Conservation (phyloP, 1,140 invertebrate species). For the Zaprionus capensis region DNA sequence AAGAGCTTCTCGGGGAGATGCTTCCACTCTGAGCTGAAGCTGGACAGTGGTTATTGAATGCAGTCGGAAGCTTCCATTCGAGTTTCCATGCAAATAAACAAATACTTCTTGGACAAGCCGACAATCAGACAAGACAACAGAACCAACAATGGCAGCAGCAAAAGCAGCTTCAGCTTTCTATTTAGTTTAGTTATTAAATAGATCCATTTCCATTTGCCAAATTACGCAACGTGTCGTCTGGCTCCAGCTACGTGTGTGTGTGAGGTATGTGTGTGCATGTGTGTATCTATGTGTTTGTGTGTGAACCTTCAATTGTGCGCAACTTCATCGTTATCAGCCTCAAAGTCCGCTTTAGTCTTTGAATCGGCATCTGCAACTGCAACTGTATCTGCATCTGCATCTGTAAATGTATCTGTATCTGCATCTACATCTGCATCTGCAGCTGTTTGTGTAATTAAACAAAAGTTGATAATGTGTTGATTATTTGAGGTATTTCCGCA, state of each 20-base stretch:
- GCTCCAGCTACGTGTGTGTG: background rate
- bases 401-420: slow-evolving; percentile 7
- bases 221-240: slow-evolving; percentile 39
- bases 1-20: slow-evolving; percentile 2
- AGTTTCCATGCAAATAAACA: slow-evolving; percentile 59
- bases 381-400: background rate
- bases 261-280: background rate
- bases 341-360: background rate
- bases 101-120: slow-evolving; percentile 45
- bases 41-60: slow-evolving; percentile 68
- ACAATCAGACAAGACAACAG: slow-evolving; percentile 27
- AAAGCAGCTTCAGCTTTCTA: slow-evolving; percentile 60
- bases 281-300: background rate
- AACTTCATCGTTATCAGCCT: background rate
- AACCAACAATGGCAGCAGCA: background rate
- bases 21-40: background rate
- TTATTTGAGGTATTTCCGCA: slow-evolving; percentile 75
- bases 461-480: slow-evolving; percentile 80
- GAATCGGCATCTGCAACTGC: slow-evolving; percentile 1
- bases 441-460: slow-evolving; percentile 67
- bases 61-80: slow-evolving; percentile 73
- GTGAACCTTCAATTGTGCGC: background rate
- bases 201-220: slow-evolving; percentile 74
- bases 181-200: slow-evolving; percentile 79
- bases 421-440: slow-evolving; percentile 15